phyloP scores from a whole-genome alignment of 2,888 invertebrate genomes.

The Leptodirus hochenwartii region DNA sequence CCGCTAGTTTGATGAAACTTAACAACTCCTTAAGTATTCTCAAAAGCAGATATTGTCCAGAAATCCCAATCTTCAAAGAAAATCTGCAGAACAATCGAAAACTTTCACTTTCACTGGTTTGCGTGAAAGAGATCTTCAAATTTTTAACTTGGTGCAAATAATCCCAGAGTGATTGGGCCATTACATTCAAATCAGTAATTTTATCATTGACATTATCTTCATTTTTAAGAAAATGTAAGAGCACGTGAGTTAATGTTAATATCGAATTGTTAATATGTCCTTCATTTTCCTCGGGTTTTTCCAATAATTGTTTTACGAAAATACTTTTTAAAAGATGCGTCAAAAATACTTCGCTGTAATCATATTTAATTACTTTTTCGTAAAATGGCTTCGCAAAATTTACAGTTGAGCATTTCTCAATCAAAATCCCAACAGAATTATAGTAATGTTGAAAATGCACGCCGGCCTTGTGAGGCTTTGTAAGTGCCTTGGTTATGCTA shows the following conservation, averaged over 20 bases:
- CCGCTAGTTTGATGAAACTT: slow-evolving; percentile 32
- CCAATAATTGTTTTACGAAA: slow-evolving; percentile 15
- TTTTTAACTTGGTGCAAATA: slow-evolving; percentile 1
- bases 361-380: slow-evolving; percentile 43
- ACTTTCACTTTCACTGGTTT: slow-evolving; percentile 18
- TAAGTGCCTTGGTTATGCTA: slow-evolving; percentile 41
- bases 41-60: slow-evolving; percentile 16
- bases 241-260: slow-evolving; percentile 34
- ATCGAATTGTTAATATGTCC: slow-evolving; percentile 34
- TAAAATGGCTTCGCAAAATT: slow-evolving; percentile 36
- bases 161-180: slow-evolving; percentile 5
- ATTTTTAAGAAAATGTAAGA: slow-evolving; percentile 31
- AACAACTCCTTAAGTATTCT: slow-evolving; percentile 36
- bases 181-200: too few species aligned
- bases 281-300: slow-evolving; percentile 12
- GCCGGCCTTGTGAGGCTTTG: slow-evolving; percentile 51
- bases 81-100: slow-evolving; percentile 44
- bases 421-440: slow-evolving; percentile 36
- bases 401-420: slow-evolving; percentile 38
- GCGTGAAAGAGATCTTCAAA: too few species aligned
- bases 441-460: slow-evolving; percentile 42
- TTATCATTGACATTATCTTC: slow-evolving; percentile 12
- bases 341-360: slow-evolving; percentile 39
- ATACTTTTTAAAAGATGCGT: slow-evolving; percentile 34
- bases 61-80: slow-evolving; percentile 45